These are phyloP conservation scores for Drosophila ambigua DNA, from an alignment of 1,140 invertebrate species.

Conservation along the genomic window DNA sequence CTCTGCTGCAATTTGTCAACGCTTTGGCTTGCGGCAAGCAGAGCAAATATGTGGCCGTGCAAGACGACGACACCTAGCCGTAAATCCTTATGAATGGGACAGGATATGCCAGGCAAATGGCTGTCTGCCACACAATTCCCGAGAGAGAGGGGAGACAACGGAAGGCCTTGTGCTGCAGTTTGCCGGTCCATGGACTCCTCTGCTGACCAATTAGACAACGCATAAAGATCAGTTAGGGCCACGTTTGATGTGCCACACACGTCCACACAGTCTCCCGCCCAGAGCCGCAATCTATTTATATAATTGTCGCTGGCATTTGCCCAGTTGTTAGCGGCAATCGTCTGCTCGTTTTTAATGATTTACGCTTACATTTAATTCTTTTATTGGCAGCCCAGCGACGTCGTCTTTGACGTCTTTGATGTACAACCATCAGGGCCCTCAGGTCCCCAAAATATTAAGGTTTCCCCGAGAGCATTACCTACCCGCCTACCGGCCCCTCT, in stretches of 20 bases:
- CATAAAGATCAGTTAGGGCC: conserved; percentile 10
- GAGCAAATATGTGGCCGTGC: conserved; percentile 58
- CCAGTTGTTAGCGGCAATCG: conserved; percentile 61
- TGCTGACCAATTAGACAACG: conserved; percentile 38
- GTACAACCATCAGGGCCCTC: not conserved
- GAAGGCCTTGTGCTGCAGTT: conserved; percentile 25
- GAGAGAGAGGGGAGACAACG: not conserved
- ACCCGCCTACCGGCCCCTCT: conserved; percentile 14
- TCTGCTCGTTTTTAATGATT: conserved; percentile 67
- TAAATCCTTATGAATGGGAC: conserved; percentile 72
- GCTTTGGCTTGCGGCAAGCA: conserved; percentile 71
- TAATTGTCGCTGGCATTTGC: conserved; percentile 62
- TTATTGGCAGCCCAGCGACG: conserved; percentile 70
- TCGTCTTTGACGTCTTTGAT: conserved; percentile 62
- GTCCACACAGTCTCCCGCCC: not conserved
- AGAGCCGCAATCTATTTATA: conserved; percentile 60
- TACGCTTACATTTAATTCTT: conserved; percentile 72
- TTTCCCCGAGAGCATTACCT: conserved; percentile 26
- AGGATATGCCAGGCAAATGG: conserved; percentile 19
- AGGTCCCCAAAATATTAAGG: conserved; percentile 13
- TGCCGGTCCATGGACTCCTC: not conserved
- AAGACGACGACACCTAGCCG: conserved; percentile 51
- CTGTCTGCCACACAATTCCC: conserved; percentile 1
- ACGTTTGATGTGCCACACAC: conserved; percentile 33
- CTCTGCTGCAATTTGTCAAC: conserved; percentile 68